Evolutionary conservation across 1,140 invertebrate genomes (phyloP).

Genomic region (Orchestia grillus): DNA sequence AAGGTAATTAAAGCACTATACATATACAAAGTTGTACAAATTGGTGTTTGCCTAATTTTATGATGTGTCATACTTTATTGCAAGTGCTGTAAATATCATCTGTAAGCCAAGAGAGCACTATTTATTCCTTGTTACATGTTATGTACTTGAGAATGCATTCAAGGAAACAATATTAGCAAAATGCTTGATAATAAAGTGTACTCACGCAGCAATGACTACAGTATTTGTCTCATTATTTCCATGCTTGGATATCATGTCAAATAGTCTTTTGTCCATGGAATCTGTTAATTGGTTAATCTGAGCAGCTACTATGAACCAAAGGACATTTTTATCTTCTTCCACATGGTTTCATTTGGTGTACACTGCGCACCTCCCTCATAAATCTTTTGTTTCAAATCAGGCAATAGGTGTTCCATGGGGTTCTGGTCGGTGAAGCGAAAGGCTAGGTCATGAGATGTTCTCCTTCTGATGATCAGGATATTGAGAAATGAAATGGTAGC

Average conservation of each 20-base stretch:
- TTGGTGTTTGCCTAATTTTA: background rate
- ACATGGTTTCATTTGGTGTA: background rate
- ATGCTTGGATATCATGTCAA: no score
- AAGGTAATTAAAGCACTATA: background rate
- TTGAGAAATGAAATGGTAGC: background rate
- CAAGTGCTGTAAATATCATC: no score
- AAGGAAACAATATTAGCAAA: background rate
- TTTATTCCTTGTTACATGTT: background rate
- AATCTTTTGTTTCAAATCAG: background rate
- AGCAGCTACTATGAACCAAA: no score
- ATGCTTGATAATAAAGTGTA: no score
- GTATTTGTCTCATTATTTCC: background rate
- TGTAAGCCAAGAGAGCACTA: background rate
- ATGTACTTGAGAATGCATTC: background rate
- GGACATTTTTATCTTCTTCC: background rate
- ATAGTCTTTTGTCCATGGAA: no score
- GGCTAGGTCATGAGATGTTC: background rate
- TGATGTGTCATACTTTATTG: background rate
- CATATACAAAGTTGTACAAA: background rate
- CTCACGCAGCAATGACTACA: background rate
- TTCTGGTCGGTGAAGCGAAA: background rate
- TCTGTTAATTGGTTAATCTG: no score
- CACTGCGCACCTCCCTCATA: background rate
- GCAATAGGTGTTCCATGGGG: background rate
- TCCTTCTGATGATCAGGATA: background rate